phyloP scores from a whole-genome alignment of 2,888 invertebrate species.

The Eupsilia transversa region DNA sequence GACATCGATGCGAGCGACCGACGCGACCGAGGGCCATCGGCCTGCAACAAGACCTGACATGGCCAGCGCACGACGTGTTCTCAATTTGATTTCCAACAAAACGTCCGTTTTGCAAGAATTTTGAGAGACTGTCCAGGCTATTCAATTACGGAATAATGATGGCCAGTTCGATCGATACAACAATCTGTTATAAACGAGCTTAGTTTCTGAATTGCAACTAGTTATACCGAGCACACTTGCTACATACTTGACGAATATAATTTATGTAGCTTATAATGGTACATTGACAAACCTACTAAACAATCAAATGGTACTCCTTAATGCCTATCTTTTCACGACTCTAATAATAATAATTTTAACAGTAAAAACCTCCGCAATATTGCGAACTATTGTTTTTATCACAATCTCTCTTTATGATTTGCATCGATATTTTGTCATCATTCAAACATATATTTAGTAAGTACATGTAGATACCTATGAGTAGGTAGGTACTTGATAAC shows the following conservation, averaged over 20 bases:
- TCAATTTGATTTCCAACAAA: conserved; percentile 77
- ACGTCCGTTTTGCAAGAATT: conserved; percentile 10
- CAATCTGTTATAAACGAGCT: conserved; percentile 3
- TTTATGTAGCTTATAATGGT: not conserved
- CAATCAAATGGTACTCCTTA: not conserved
- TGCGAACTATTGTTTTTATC: not conserved
- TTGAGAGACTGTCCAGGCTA: conserved; percentile 11
- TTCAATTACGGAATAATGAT: conserved; percentile 29
- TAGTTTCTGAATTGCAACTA: conserved; percentile 12
- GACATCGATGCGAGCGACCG: conserved; percentile 75
- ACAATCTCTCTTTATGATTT: not conserved
- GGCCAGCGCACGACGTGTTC: conserved; percentile 72
- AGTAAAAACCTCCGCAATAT: not conserved
- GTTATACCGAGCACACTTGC: not conserved
- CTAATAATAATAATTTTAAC: not conserved
- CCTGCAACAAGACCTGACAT: conserved; percentile 77
- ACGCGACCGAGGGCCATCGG: conserved; percentile 70
- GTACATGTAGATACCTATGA: not conserved
- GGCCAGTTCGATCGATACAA: conserved; percentile 21
- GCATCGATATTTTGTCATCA: not conserved
- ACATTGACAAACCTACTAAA: not conserved
- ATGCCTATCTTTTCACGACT: not conserved
- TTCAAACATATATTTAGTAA: not conserved
- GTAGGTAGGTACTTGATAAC: not conserved
- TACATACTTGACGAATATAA: not conserved